These are phyloP conservation scores for Gallinago solitaria DNA, from an alignment of 2,797 vertebrate species.

Conservation along the genomic window DNA sequence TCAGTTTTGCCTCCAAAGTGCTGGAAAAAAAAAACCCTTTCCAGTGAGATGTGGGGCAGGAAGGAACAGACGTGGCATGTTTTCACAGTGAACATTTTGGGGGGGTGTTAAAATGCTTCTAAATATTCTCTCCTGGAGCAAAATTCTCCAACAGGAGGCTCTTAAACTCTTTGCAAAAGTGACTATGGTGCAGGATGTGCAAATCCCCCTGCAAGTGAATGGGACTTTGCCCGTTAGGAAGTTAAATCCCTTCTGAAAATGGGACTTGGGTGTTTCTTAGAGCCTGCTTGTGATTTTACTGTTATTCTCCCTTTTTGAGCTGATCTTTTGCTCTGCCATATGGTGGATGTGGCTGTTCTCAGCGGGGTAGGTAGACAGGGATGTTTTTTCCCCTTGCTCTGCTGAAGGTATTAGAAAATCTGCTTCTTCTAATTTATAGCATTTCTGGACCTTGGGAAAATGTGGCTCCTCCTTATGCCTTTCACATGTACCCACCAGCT, in stretches of 20 bases:
- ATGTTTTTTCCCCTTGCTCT: background rate
- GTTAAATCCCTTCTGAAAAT: background rate
- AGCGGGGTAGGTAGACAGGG: background rate
- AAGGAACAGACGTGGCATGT: accelerated
- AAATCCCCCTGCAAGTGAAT: background rate
- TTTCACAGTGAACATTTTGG: background rate
- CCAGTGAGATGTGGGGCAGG: background rate
- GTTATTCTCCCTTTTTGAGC: background rate
- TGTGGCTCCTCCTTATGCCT: background rate
- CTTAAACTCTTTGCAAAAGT: background rate
- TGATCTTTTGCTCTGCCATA: background rate
- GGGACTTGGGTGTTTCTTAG: background rate
- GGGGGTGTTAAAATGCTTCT: background rate
- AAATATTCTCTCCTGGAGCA: background rate
- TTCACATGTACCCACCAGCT: accelerated
- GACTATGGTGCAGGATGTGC: background rate
- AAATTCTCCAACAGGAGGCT: background rate
- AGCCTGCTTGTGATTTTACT: background rate
- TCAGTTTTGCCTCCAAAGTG: background rate
- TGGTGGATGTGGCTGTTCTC: accelerated
- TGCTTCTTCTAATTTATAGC: background rate
- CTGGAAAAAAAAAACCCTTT: background rate
- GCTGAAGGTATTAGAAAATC: background rate
- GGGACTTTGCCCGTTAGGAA: background rate
- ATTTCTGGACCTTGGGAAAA: background rate